Evolutionary conservation across 2,888 invertebrate genomes (phyloP), one percentile per base, ranked within the genome.

Genomic region (Drosophila nr. perissopoda): DNA sequence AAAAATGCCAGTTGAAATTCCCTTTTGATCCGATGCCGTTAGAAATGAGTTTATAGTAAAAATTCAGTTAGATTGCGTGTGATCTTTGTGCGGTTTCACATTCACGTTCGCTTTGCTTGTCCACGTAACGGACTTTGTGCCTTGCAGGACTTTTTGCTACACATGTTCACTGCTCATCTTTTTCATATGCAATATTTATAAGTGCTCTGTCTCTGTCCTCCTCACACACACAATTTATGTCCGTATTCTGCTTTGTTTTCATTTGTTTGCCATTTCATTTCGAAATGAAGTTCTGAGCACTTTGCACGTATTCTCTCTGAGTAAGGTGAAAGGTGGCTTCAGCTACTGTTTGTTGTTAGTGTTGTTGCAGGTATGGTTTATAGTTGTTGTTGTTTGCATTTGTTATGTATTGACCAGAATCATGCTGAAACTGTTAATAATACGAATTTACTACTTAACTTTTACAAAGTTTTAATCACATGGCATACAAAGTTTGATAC

Each of bases 231-330:
- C 21, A 13, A 68, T 34, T 42, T 8, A 11, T 49, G 27, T 58
- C 58, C 51, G 53, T 56, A 57, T 58, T 57, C 33, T 21, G 29
- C 16, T 36, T 21, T 27, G 6, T 54, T 57, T 40, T 16, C 21
- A 40, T 31, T 57, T 56, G 49, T 56, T 73, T 59, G 61, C 56
- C 73, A 83, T 83, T 78, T 80, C 73, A 83, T 83, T 83, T 83
- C 62, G 61, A 81, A 90, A 89, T 90, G 71, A 79, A 90, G 90
- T 89, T 90, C 89, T 77, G 71, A 62, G 79, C 87, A 90, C 86
- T 87, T 81, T 85, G 73, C 64, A 45, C 16, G 45, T 45, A 45
- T 45, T 69, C 69, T 60, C 56, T 80, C 72, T 65, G 63, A 58
- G 70, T 64, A 60, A 65, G 38, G 36, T 62, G 62, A 25, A 29